Evolutionary conservation across 2,113 vertebrate genomes (phyloP).

Genomic region (Vulpes ferrilata): DNA sequence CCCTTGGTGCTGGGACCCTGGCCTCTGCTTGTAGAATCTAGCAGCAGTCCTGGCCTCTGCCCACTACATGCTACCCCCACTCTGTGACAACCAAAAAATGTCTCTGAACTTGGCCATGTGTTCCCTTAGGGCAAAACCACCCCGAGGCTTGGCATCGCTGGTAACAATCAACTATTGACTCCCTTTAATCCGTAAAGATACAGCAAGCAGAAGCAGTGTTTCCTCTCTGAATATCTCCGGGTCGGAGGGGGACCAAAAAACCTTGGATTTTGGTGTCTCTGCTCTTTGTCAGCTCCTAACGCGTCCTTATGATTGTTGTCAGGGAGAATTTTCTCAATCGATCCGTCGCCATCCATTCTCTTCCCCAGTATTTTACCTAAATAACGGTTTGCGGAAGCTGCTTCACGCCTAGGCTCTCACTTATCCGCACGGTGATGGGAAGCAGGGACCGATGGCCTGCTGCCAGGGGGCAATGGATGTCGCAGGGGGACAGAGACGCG

Average conservation of each 20-base stretch:
- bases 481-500: background rate
- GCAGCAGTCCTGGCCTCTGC: background rate
- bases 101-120: background rate
- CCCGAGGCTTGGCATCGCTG: background rate
- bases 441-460: too few species aligned
- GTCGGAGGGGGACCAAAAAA: background rate
- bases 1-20: background rate
- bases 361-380: background rate
- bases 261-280: background rate
- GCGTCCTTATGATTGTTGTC: background rate
- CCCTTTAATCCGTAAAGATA: background rate
- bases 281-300: background rate
- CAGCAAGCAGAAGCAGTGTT: background rate
- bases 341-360: background rate
- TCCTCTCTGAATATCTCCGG: background rate
- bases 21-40: background rate
- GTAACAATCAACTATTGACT: background rate
- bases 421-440: too few species aligned
- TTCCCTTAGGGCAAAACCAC: background rate
- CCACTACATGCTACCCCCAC: rapidly evolving
- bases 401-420: too few species aligned
- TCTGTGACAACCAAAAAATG: background rate
- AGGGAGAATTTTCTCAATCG: background rate
- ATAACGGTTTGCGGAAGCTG: background rate
- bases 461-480: too few species aligned